phyloP scores from a whole-genome alignment of 1,140 invertebrate genomes.

The Dendroctonus valens region DNA sequence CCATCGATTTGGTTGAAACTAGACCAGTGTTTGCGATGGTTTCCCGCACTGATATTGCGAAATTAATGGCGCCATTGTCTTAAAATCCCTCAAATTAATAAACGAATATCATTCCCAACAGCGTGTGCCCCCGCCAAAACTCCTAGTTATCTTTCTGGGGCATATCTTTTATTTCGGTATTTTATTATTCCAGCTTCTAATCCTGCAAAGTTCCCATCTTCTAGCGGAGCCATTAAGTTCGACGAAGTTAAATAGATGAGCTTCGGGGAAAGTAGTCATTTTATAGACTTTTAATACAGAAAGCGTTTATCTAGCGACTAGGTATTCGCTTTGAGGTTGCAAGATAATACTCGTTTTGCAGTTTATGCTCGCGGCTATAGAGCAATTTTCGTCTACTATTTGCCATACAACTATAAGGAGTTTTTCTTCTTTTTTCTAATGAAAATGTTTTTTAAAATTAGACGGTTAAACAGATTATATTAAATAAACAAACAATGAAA shows the following conservation, averaged over 20 bases:
- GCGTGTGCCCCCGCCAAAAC: background rate
- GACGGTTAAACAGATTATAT: no score
- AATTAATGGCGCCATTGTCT: no score
- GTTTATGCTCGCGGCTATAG: background rate
- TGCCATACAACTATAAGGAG: background rate
- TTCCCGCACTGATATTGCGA: no score
- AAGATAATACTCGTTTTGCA: background rate
- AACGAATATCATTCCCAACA: no score
- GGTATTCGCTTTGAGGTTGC: background rate
- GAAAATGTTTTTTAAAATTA: no score
- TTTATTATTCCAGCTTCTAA: slow-evolving; percentile 3
- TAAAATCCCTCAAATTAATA: no score
- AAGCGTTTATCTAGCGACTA: slow-evolving; percentile 1
- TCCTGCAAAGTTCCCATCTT: background rate
- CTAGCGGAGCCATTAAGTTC: background rate
- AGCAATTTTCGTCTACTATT: slow-evolving; percentile 5
- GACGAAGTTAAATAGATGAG: slow-evolving; percentile 3
- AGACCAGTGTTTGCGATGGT: no score
- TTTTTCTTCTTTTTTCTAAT: no score
- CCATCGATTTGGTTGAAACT: no score
- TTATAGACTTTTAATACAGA: slow-evolving; percentile 2
- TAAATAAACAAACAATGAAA: no score
- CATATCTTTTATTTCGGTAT: background rate
- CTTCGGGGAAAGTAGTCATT: background rate
- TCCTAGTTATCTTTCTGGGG: background rate